Evolutionary conservation across 2,113 vertebrate species (phyloP), one percentile per base, ranked within the genome.

Genomic region (Clarias gariepinus): DNA sequence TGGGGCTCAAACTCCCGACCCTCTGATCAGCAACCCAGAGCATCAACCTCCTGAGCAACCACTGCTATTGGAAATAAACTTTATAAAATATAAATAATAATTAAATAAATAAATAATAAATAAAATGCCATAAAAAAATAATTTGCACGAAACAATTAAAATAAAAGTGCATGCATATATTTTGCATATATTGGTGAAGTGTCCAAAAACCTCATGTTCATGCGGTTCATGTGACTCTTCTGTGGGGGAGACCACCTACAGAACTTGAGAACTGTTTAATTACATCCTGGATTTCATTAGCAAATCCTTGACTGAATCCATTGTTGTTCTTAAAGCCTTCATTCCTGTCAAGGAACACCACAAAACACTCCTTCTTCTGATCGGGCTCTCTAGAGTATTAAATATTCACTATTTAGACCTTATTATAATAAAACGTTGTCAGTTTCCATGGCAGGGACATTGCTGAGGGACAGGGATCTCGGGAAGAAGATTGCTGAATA

Each of bases 401-500:
- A 84, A 87, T 84, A 84, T 80, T 84, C 82, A 87, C 36, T n/a
- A 53, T 84, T 73, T 88, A 81, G 87, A 41, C 55, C 80, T 58
- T 73, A 88, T 73, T 82, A 83, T 83, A 63, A 64, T 19, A 86
- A 58, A 33, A 57, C 25, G 5, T 33, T 33, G 18, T 33, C 21
- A 28, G 52, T 87, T 82, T 81, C 28, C 80, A 76, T 52, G 57
- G 36, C 28, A 69, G 33, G 41, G 57, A 85, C 52, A 77, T 6
- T 64, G 60, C 82, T 33, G 41, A 53, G 64, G 79, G 68, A 61
- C 76, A 81, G 57, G 81, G 76, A 61, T 77, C 23, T 28, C 5
- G 23, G 60, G 76, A 41, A 58, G 11, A 73, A 57, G 68, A 55
- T 53, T 63, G 30, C 33, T 91, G 86, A 91, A 89, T 92, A 86